Evolutionary conservation across 2,113 vertebrate species (phyloP), one percentile per base, ranked within the genome.

Genomic region (Ctenodactylus gundi): DNA sequence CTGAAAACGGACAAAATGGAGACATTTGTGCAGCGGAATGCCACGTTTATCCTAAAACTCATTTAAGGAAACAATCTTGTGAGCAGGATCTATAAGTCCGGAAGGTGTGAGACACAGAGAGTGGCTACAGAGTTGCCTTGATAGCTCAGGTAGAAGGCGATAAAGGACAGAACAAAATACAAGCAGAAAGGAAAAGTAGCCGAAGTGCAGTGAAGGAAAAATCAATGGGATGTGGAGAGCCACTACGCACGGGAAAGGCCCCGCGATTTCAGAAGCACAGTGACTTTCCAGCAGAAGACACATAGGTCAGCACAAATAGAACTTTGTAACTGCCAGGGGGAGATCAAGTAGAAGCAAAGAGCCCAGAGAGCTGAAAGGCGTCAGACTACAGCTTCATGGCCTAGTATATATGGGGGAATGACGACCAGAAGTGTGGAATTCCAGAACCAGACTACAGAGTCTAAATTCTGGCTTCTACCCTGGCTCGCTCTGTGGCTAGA

Each of bases 1-100:
- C 41, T 87, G 51, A 53, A 31, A 85, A 9, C 64, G 8, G 34
- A 17, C 86, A 6, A 49, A 73, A 0, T 67, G 41, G 15, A 60
- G 34, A 92, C 72, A 55, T 68, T 27, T 72, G 85, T 65, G 7
- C 36, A 46, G 3, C 27, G 7, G 10, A 75, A 73, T 29, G 25
- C 4, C 12, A 14, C 39, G 25, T 75, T 89, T n/a, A n/a, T n/a
- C n/a, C n/a, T n/a, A n/a, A 68, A 80, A 62, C 31, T 90, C 83
- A 57, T 84, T 92, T 90, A 64, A 88, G 9, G 72, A 80, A 90
- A 58, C 90, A 73, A 91, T 85, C 41, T 91, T 27, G 31, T 9
- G 89, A 82, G 13, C 21, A 85, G 17, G 9, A 62, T 67, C 17
- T 14, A 23, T 36, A 68, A 55, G 39, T 81, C 60, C 85, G 18